phyloP scores from a whole-genome alignment of 2,797 vertebrate species.

The Odontamblyopus lacepedii region DNA sequence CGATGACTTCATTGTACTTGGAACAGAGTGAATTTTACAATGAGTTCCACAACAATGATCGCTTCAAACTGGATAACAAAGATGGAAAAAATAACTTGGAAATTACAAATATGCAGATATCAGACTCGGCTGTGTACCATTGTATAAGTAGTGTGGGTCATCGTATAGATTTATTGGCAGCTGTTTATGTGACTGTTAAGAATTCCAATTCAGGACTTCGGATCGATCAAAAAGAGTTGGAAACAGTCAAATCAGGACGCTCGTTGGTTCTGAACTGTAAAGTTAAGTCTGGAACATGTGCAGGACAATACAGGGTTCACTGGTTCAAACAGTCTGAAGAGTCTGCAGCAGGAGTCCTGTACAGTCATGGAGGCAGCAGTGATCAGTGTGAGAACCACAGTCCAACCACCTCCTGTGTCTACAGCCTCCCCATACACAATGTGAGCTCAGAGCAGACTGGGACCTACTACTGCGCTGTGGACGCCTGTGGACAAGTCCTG shows the following conservation, averaged over 20 bases:
- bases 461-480: constrained; percentile 59
- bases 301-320: constrained; percentile 37
- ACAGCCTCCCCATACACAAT: too few species aligned
- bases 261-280: constrained; percentile 52
- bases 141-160: constrained; percentile 13
- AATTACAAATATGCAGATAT: constrained; percentile 28
- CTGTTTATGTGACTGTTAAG: neutral
- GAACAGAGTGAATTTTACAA: neutral
- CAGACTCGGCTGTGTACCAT: constrained; percentile 43
- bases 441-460: constrained; percentile 23
- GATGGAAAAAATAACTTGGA: constrained; percentile 18
- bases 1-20: neutral
- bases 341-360: constrained; percentile 43
- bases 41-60: constrained; percentile 20
- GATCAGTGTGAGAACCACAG: constrained; percentile 33
- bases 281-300: constrained; percentile 45
- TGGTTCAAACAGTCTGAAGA: constrained; percentile 40
- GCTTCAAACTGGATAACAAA: constrained; percentile 6
- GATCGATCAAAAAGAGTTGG: neutral
- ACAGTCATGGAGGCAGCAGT: constrained; percentile 32
- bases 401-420: neutral
- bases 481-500: constrained; percentile 40
- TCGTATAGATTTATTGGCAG: neutral
- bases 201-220: neutral
- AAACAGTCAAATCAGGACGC: constrained; percentile 29